These are phyloP conservation scores for Acrocephalus scirpaceus DNA, from an alignment of 2,797 vertebrate genomes.

Conservation along the genomic window DNA sequence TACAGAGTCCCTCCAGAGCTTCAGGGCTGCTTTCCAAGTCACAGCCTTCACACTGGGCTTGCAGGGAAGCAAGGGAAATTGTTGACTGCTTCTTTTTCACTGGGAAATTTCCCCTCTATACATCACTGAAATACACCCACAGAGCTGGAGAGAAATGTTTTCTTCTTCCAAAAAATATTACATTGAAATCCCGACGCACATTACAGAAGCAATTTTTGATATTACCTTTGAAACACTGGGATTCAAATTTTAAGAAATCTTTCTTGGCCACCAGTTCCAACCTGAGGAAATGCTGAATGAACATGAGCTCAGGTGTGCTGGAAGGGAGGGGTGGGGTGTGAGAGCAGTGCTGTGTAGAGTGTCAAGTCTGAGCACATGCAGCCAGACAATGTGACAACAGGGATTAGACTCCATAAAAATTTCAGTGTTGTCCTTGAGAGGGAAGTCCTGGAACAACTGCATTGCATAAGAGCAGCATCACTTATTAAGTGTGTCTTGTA, in stretches of 20 bases:
- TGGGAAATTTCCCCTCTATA: neutral
- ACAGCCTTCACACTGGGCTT: neutral
- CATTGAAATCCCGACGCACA: neutral
- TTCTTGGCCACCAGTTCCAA: neutral
- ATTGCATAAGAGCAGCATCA: neutral
- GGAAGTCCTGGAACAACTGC: neutral
- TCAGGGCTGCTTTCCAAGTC: neutral
- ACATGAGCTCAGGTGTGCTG: neutral
- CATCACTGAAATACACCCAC: neutral
- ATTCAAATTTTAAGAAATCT: neutral
- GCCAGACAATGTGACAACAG: neutral
- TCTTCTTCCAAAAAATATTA: accelerated
- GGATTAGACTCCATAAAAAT: neutral
- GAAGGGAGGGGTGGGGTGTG: neutral
- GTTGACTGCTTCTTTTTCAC: neutral
- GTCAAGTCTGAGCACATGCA: neutral
- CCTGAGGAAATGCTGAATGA: neutral
- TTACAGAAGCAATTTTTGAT: neutral
- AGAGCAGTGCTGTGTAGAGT: no score
- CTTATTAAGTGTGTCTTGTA: neutral
- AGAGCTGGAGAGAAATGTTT: neutral
- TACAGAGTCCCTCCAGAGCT: neutral
- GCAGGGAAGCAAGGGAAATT: neutral
- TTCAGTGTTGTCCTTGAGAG: neutral
- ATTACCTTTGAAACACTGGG: neutral